These are phyloP conservation scores for Dendrocopos noguchii DNA, from an alignment of 2,113 vertebrate species.

Conservation along the genomic window DNA sequence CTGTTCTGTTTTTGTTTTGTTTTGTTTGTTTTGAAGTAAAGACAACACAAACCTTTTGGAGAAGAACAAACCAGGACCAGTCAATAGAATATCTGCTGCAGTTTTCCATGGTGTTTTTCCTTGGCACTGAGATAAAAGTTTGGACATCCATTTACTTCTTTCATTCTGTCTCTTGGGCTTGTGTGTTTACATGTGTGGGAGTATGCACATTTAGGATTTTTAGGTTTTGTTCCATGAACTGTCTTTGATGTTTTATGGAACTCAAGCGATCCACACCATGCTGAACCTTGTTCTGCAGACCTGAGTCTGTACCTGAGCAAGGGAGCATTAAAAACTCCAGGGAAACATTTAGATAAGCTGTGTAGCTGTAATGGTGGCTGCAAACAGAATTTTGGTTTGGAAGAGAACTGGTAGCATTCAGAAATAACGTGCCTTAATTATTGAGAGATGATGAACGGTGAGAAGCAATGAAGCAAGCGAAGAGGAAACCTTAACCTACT, in stretches of 20 bases:
- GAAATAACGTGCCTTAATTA: constrained; percentile 8
- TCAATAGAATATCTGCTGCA: not conserved
- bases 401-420: not conserved
- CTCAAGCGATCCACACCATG: not conserved
- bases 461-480: not conserved
- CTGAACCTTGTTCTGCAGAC: not conserved
- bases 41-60: not conserved
- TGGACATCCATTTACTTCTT: not conserved
- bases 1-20: not conserved
- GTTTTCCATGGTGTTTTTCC: not conserved
- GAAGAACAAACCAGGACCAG: not conserved
- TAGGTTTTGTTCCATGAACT: not conserved
- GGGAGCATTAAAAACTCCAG: not conserved
- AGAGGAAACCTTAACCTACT: not conserved
- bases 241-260: not conserved
- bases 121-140: not conserved
- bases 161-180: not conserved
- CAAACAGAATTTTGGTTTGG: not conserved
- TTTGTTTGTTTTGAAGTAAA: not conserved
- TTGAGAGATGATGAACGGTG: not conserved
- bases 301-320: not conserved
- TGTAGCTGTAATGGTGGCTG: not conserved
- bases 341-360: not conserved
- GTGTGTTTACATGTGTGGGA: not conserved
- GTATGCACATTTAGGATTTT: not conserved